Conservation (phyloP, 2,113 vertebrate genomes). For the Macrotis lagotis region DNA sequence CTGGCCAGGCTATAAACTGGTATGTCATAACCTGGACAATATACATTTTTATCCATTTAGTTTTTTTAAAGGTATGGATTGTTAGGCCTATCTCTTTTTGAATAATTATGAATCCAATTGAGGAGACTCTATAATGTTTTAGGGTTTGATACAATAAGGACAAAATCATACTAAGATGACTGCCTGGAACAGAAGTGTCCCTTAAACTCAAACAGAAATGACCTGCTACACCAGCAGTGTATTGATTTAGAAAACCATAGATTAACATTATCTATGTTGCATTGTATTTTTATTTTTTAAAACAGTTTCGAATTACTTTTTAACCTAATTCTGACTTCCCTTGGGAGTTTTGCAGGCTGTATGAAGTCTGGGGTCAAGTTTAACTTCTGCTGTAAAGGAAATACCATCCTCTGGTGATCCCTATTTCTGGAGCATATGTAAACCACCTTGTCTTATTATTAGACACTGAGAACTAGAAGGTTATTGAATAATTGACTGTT, state of each 20-base stretch:
- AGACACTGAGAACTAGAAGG: background rate
- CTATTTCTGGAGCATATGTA: background rate
- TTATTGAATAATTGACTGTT: background rate
- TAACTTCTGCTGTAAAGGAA: background rate
- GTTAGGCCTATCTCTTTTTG: background rate
- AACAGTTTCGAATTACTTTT: background rate
- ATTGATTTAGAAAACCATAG: background rate
- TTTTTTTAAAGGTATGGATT: background rate
- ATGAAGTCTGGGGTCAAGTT: background rate
- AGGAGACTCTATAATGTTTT: background rate
- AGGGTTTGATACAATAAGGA: background rate
- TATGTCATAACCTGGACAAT: background rate
- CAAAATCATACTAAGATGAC: background rate
- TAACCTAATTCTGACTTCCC: background rate
- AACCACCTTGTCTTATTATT: background rate
- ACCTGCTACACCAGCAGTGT: too few species aligned
- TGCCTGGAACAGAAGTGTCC: background rate
- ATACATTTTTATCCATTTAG: background rate
- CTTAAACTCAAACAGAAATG: background rate
- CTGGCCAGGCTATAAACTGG: background rate
- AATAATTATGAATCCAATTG: background rate
- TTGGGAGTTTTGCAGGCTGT: background rate
- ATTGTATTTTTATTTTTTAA: background rate
- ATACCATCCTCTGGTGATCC: background rate
- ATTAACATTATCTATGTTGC: background rate